Percentiles rank a stretch among this genome's conserved stretches.
phyloP scores from a whole-genome alignment of 2,797 vertebrate genomes.

The Oryzias dopingdopingensis region DNA sequence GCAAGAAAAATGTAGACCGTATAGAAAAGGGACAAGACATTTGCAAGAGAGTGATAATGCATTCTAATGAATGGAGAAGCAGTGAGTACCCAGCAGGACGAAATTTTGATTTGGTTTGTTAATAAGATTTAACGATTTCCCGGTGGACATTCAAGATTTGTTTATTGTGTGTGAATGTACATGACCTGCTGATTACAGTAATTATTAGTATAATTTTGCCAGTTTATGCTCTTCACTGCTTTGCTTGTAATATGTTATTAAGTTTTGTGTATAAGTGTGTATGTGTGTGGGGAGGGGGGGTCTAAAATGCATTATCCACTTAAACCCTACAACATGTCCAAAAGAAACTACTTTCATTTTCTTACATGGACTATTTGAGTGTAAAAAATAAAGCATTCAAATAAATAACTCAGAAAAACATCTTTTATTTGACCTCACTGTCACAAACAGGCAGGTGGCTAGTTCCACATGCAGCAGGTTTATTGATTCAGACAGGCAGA shows the following conservation, averaged over 20 bases:
- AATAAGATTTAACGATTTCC: conserved; percentile 62
- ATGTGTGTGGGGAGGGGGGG: background rate
- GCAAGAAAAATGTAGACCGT: conserved; percentile 21
- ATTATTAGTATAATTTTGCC: conserved; percentile 53
- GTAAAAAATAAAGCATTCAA: no score
- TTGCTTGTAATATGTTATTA: conserved; percentile 15
- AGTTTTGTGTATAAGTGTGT: conserved; percentile 1
- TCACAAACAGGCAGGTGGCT: no score
- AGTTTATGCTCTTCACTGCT: conserved; percentile 14
- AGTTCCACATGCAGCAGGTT: no score
- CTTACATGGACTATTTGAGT: no score
- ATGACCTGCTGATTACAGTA: conserved; percentile 53
- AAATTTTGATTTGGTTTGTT: conserved; percentile 57
- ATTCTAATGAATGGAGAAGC: conserved; percentile 52
- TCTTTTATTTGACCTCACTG: no score
- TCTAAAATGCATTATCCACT: no score
- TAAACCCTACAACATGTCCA: no score
- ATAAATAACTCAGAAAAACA: no score
- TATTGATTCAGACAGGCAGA: no score
- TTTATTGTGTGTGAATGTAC: conserved; percentile 53
- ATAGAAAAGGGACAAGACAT: conserved; percentile 54
- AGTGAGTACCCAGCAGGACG: conserved; percentile 49
- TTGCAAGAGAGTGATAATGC: conserved; percentile 67
- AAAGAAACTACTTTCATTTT: no score
- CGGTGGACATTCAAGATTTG: conserved; percentile 46